These are phyloP conservation scores for Pseudochirops cupreus DNA, from an alignment of 2,797 vertebrate genomes.

Conservation along the genomic window DNA sequence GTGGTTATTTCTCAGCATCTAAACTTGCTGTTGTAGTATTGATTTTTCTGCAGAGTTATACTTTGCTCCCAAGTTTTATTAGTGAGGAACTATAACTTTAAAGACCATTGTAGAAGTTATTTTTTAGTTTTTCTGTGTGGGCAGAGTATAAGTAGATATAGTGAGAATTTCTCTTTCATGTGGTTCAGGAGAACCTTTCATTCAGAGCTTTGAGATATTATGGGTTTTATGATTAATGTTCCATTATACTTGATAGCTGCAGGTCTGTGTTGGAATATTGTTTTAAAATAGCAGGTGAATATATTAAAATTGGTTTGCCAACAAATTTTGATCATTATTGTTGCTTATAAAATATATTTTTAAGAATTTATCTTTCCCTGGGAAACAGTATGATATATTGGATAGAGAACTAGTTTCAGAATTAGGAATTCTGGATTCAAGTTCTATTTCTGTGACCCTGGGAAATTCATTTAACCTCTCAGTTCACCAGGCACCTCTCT, in stretches of 20 bases:
- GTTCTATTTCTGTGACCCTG: background rate
- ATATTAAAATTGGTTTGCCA: background rate
- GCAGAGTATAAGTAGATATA: constrained; percentile 28
- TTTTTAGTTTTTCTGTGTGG: constrained; percentile 40
- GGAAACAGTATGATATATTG: background rate
- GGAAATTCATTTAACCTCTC: background rate
- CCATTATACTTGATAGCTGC: constrained; percentile 11
- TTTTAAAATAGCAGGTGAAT: background rate
- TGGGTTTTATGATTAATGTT: constrained; percentile 31
- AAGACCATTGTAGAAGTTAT: constrained; percentile 1
- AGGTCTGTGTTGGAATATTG: background rate
- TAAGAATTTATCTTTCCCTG: background rate
- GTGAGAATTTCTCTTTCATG: constrained; percentile 46
- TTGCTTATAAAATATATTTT: background rate
- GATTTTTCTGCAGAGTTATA: constrained; percentile 24
- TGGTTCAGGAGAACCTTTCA: constrained; percentile 10
- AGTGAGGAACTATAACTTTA: constrained; percentile 35
- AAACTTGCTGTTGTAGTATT: constrained; percentile 36
- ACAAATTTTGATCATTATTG: background rate
- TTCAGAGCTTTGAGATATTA: constrained; percentile 28
- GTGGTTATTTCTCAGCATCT: background rate
- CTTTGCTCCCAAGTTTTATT: constrained; percentile 29
- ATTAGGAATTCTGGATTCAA: background rate
- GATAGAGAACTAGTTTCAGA: background rate
- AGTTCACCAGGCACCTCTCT: background rate